Evolutionary conservation across 2,797 vertebrate species (phyloP).

Genomic region (Okamejei kenojei): DNA sequence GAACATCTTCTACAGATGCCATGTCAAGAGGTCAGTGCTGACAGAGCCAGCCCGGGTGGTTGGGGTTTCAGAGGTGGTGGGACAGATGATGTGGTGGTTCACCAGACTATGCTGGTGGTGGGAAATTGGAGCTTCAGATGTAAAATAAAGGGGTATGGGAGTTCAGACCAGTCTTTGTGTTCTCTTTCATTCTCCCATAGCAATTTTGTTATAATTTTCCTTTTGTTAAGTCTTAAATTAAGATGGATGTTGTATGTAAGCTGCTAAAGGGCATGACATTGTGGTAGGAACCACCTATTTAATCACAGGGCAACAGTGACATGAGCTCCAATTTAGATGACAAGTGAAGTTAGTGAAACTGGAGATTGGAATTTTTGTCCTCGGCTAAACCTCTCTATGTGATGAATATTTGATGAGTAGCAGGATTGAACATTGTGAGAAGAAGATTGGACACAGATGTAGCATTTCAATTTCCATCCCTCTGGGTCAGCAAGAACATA

Average conservation of each 20-base stretch:
- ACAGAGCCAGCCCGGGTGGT: too few species aligned
- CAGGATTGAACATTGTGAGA: background rate
- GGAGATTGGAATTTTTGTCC: background rate
- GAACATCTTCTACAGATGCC: too few species aligned
- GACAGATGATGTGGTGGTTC: too few species aligned
- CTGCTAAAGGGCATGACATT: background rate
- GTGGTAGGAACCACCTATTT: background rate
- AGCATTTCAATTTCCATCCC: background rate
- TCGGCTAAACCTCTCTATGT: background rate
- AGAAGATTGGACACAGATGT: background rate
- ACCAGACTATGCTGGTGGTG: too few species aligned
- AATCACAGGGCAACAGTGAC: background rate
- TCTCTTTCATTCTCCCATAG: too few species aligned
- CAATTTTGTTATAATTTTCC: background rate
- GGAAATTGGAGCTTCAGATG: too few species aligned
- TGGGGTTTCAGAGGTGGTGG: too few species aligned
- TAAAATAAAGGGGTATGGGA: too few species aligned
- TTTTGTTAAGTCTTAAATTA: background rate
- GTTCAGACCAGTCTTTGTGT: too few species aligned
- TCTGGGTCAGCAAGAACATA: background rate
- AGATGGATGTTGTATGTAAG: background rate
- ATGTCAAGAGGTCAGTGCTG: too few species aligned
- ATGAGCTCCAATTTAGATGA: background rate
- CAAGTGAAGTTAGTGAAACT: background rate
- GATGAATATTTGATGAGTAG: background rate